Percentiles rank a stretch among this genome's conserved stretches.
These are phyloP conservation scores for Alethe diademata DNA, from an alignment of 2,113 vertebrate genomes.

Conservation along the genomic window DNA sequence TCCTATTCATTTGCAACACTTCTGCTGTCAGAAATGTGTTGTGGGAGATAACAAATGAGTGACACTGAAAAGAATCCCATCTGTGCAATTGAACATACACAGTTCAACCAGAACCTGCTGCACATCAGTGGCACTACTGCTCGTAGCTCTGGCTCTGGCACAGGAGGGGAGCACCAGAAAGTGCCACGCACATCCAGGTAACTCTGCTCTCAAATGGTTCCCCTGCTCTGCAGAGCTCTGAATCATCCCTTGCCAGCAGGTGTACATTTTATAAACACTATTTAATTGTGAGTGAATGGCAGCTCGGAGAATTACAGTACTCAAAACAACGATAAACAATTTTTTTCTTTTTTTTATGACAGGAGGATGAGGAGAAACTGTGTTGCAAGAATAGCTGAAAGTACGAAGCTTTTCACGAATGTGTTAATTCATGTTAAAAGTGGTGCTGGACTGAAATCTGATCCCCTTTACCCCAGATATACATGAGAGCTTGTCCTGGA, in stretches of 20 bases:
- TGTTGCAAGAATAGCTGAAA: neutral
- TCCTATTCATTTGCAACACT: neutral
- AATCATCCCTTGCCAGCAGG: neutral
- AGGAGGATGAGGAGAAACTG: neutral
- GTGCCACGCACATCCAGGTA: accelerated
- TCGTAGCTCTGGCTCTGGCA: neutral
- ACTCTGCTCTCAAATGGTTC: neutral
- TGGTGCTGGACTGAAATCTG: neutral
- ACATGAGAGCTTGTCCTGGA: neutral
- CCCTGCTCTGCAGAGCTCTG: neutral
- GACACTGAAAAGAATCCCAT: neutral
- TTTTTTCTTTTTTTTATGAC: neutral
- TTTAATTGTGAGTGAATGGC: neutral
- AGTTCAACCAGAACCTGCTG: neutral
- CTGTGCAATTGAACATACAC: neutral
- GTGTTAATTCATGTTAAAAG: neutral
- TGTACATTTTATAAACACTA: neutral
- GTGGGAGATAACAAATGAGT: neutral
- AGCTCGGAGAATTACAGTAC: neutral
- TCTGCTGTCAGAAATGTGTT: neutral
- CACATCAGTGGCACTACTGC: neutral
- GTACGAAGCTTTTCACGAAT: neutral
- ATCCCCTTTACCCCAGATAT: accelerated
- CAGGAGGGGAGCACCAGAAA: neutral
- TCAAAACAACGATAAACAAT: neutral